A percentile compares a stretch with the other conserved stretches of the same genome.
Evolutionary conservation across 2,113 vertebrate genomes (phyloP).

Genomic region (Myxocyprinus asiaticus): DNA sequence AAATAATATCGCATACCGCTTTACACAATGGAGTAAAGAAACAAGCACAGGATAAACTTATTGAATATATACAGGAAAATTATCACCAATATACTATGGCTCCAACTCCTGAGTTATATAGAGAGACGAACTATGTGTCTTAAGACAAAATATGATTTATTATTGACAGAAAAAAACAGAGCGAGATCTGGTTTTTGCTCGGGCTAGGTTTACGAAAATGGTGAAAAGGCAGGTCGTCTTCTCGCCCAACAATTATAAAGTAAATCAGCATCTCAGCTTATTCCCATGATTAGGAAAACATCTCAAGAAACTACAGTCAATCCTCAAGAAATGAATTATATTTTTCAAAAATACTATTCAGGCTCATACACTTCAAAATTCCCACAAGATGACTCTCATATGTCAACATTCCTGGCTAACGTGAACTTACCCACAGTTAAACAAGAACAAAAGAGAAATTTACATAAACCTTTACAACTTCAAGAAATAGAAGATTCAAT

Average conservation of each 20-base stretch:
- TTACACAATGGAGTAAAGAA: too few species aligned
- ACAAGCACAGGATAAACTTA: too few species aligned
- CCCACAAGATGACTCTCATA: neutral
- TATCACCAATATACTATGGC: too few species aligned
- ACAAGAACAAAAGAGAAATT: neutral
- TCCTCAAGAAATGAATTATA: neutral
- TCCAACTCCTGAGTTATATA: too few species aligned
- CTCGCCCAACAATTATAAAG: neutral
- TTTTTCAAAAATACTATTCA: neutral
- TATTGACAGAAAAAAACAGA: too few species aligned
- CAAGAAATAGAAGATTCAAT: too few species aligned
- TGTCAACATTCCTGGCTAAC: neutral
- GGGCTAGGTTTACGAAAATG: neutral
- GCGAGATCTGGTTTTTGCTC: too few species aligned
- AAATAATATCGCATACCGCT: too few species aligned
- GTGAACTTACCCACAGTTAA: neutral
- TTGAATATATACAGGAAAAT: too few species aligned
- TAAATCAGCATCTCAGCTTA: neutral
- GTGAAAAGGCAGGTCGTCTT: neutral
- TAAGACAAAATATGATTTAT: too few species aligned
- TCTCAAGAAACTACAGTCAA: neutral
- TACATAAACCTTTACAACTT: too few species aligned
- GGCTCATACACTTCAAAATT: neutral
- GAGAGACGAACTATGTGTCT: too few species aligned
- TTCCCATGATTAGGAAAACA: neutral